Base-by-base conservation (phyloP, 2,888 invertebrate genomes). In the Caenorhabditis sp. region DNA sequence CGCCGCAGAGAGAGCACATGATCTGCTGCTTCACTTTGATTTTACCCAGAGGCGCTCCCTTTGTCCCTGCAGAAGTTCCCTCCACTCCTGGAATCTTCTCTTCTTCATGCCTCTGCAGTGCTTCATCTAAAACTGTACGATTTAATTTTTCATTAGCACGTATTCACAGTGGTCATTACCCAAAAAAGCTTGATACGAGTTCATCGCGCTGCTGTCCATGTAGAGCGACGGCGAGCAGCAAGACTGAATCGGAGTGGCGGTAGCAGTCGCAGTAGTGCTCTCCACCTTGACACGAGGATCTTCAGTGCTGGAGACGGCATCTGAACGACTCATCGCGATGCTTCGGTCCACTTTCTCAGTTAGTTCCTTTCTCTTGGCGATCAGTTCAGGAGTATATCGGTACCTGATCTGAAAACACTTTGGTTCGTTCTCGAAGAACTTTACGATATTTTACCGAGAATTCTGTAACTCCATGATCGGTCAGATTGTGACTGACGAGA, bases 391-490 rank as follows among this genome's bases (percentile, higher is more conserved):
- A 11, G 70, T 79, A 44, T 76, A 79, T 0, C 81, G 74, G 44
- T 79, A 84, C 32, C 71, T 78, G n/a, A 83, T 71, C 83, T 80
- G 56, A 70, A 28, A 9, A 9, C 1, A 13, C 18, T n/a, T 44
- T 8, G 13, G 9, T 40, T 5, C 11, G 6, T 40, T 3, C 40
- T 5, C 5, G 47, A 8, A 2, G 13, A 40, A 6, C 6, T 6
- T 40, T 40, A 2, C 40, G 2, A 47, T 4, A 2, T 47, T 18
- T 3, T 47, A 88, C 88, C 60, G 77, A 82, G 61, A 88, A 88
- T 18, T 88, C 88, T 4, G 24, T 37, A 6, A 87, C 26, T 26
- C 84, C 83, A 62, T 88, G 88, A 51, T 85, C 88, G 11, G 69
- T 70, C 26, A 69, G 40, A 24, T 71, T 87, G 56, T 88, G 88